Base-by-base conservation (phyloP, 2,888 invertebrate genomes). In the Platycheirus rosarum region DNA sequence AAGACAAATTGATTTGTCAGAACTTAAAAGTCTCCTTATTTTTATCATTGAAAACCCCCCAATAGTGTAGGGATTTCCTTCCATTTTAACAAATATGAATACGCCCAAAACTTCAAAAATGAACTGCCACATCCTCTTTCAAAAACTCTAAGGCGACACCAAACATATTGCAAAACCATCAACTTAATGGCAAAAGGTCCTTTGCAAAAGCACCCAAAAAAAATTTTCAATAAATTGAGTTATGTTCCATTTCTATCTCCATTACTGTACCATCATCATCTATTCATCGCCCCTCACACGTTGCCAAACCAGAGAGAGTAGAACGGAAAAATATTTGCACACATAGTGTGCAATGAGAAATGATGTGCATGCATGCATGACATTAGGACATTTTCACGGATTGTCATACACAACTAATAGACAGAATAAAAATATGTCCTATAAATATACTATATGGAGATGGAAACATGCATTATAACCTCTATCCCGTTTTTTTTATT, bases 361-460 rank as follows among this genome's bases (percentile, higher is more conserved):
- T 79, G 74, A 75, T 70, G 75, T 78, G 78, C 51, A 76, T 80
- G 80, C 80, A 65, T 71, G 76, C 80, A 80, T 80, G 80, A 80
- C 77, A 82, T 77, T 82, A 82, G 82, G 82, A 82, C 77, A 77
- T 73, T 82, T 82, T 73, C 71, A 77, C 68, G 71, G 77, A 77
- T 77, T 82, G 77, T 77, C 77, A 77, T 82, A 68, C 82, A 77
- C 82, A 77, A 76, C 82, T 82, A 82, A 77, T 73, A 82, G 82
- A 82, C 62, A 82, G 9, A 57, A 65, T 60, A 69, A 51, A 62
- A 66, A 35, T 53, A 57, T 42, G 18, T 60, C 8, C 26, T 29
- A 32, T 16, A 55, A n/a, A 13, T 55, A 14, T 26, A 13, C 35
- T 14, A 48, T 1, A 46, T 18, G 11, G 7, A 23, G 37, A 1